Percentiles rank a stretch among this genome's conserved stretches.
These are phyloP conservation scores for Capromys pilorides DNA, from an alignment of 2,797 vertebrate species.

Conservation along the genomic window DNA sequence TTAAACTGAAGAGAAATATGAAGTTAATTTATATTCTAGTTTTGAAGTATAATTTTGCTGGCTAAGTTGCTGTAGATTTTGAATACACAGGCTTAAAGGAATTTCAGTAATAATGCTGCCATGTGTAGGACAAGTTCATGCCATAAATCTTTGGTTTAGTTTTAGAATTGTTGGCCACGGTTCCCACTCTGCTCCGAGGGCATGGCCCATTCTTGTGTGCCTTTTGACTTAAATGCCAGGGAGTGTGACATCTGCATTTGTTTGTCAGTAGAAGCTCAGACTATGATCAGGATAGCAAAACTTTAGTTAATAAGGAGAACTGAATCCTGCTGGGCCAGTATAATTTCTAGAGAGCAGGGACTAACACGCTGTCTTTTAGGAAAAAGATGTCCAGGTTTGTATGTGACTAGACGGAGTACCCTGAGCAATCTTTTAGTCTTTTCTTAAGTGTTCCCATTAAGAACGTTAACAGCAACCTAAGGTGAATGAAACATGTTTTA, in stretches of 20 bases:
- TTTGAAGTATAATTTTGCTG: conserved; percentile 58
- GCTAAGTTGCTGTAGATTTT: not conserved
- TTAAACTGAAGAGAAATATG: conserved; percentile 53
- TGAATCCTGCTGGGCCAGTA: not conserved
- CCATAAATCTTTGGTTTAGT: not conserved
- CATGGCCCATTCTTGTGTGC: not conserved
- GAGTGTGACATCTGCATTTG: not conserved
- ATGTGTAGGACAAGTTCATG: not conserved
- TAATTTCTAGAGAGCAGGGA: not conserved
- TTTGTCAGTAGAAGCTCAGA: not conserved
- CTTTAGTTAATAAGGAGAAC: not conserved
- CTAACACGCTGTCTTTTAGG: not conserved
- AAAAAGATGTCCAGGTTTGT: not conserved
- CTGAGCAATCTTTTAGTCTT: not conserved
- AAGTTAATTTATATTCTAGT: conserved; percentile 36
- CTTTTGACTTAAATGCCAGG: conserved; percentile 20
- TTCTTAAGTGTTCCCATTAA: conserved; percentile 6
- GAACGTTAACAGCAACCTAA: not conserved
- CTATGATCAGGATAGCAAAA: not conserved
- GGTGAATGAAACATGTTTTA: not conserved
- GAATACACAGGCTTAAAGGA: not conserved
- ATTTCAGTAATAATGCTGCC: not conserved
- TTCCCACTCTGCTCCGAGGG: not conserved
- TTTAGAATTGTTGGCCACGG: not conserved
- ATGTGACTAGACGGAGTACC: not conserved